Evolutionary conservation across 2,888 invertebrate genomes (phyloP).

Genomic region (Trachelus tabidus): DNA sequence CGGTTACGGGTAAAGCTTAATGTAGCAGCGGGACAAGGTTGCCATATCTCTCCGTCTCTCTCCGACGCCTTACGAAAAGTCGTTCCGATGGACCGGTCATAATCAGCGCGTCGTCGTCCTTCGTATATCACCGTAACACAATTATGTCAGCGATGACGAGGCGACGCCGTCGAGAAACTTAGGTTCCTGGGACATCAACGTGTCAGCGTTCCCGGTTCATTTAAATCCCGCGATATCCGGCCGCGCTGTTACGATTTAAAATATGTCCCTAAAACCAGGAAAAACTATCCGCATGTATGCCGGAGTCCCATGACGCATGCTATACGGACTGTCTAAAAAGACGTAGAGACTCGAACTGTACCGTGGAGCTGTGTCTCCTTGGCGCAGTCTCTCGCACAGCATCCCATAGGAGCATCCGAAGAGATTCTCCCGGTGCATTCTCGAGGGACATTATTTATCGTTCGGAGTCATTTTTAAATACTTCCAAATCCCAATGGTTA

Average conservation of each 20-base stretch:
- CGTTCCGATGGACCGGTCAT: neutral
- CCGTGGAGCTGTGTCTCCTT: neutral
- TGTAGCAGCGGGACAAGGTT: neutral
- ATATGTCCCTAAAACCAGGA: neutral
- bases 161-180: conserved; percentile 14
- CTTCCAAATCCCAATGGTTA: neutral
- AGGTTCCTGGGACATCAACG: conserved; percentile 33
- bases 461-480: conserved; percentile 7
- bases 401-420: neutral
- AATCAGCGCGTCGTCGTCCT: conserved; percentile 5
- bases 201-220: conserved; percentile 42
- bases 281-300: too few species aligned
- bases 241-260: neutral
- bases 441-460: conserved; percentile 24
- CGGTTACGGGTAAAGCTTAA: too few species aligned
- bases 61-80: neutral
- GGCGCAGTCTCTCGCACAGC: neutral
- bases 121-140: conserved; percentile 7
- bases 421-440: conserved; percentile 5
- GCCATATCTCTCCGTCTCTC: neutral
- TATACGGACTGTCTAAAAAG: neutral
- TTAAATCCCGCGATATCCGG: conserved; percentile 39
- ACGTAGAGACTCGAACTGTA: neutral
- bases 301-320: too few species aligned
- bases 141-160: conserved; percentile 9